phyloP scores from a whole-genome alignment of 2,113 vertebrate genomes.

The Polyodon spathula region DNA sequence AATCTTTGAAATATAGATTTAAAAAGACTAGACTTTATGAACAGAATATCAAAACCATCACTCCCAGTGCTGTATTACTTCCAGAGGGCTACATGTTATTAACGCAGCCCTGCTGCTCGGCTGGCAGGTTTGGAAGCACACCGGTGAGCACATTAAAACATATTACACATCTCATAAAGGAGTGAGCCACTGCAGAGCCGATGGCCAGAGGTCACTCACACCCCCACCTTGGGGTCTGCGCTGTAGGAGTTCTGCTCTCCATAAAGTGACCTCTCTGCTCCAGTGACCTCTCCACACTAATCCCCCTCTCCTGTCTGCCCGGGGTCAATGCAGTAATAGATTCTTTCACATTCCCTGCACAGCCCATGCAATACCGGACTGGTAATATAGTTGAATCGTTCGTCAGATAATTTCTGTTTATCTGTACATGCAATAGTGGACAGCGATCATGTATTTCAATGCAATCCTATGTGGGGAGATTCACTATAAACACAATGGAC shows the following conservation, averaged over 20 bases:
- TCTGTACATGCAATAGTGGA: too few relatives aligned
- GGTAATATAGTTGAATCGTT: too few relatives aligned
- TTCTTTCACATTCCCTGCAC: conserved; percentile 12
- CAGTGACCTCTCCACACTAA: conserved; percentile 4
- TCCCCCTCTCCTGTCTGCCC: conserved; percentile 1
- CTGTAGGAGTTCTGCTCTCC: conserved; percentile 19
- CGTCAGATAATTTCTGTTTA: too few relatives aligned
- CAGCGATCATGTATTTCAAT: too few relatives aligned
- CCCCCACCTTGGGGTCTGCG: conserved; percentile 15
- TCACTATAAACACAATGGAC: too few relatives aligned
- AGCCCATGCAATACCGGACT: conserved; percentile 25
- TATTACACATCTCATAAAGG: background rate
- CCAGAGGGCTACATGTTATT: too few relatives aligned
- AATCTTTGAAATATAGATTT: too few relatives aligned
- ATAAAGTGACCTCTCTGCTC: conserved; percentile 9
- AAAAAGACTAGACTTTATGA: too few relatives aligned
- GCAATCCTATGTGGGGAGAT: too few relatives aligned
- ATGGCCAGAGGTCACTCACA: conserved; percentile 20
- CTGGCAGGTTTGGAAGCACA: background rate
- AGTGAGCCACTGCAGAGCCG: conserved; percentile 13
- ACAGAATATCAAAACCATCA: too few relatives aligned
- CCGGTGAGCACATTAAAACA: background rate
- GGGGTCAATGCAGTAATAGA: conserved; percentile 8
- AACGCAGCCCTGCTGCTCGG: too few relatives aligned
- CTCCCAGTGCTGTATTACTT: too few relatives aligned